A percentile compares a stretch with the other conserved stretches of the same genome.
These are phyloP conservation scores for Mycteria americana DNA, from an alignment of 2,797 vertebrate genomes.

Conservation along the genomic window DNA sequence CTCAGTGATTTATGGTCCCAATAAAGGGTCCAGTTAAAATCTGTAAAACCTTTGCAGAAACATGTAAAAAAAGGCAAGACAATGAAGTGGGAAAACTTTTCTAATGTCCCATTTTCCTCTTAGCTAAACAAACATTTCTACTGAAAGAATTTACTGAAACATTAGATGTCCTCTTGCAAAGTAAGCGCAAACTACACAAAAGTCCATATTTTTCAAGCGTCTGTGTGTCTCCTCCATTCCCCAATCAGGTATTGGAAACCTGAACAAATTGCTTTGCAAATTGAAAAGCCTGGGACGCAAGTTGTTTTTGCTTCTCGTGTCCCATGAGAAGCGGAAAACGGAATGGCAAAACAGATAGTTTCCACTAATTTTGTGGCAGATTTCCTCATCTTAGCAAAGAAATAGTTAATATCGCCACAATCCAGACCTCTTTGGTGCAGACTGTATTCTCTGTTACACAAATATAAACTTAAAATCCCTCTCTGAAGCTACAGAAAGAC, in stretches of 20 bases:
- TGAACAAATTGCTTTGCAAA: neutral
- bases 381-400: neutral
- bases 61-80: neutral
- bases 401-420: neutral
- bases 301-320: neutral
- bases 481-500: neutral
- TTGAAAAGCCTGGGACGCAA: neutral
- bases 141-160: neutral
- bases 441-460: fast-evolving
- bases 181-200: neutral
- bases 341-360: neutral
- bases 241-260: neutral
- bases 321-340: neutral
- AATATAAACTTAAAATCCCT: neutral
- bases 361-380: neutral
- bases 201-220: neutral
- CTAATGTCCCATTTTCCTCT: neutral
- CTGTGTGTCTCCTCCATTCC: neutral
- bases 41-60: neutral
- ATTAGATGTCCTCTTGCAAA: neutral
- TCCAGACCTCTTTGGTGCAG: neutral
- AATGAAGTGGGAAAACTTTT: neutral
- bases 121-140: neutral
- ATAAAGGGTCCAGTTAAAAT: neutral
- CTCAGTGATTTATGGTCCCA: neutral